These are phyloP conservation scores for Machimus atricapillus DNA, from an alignment of 2,888 invertebrate genomes.

Conservation along the genomic window DNA sequence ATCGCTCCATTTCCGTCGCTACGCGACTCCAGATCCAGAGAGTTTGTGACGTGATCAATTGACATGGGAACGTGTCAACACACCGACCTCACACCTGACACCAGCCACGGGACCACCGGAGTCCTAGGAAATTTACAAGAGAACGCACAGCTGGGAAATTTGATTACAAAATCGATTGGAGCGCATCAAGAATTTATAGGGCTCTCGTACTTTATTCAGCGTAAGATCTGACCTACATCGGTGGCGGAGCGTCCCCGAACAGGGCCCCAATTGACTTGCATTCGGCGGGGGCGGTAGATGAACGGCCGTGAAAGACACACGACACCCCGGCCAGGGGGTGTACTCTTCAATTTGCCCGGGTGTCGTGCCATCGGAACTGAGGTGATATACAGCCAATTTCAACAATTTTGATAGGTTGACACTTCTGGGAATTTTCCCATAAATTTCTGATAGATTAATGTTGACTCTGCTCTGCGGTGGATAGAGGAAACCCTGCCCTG, in stretches of 20 bases:
- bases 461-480: background rate
- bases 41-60: background rate
- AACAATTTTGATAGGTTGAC: conserved; percentile 19
- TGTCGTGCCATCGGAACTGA: background rate
- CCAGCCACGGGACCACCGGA: background rate
- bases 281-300: background rate
- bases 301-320: background rate
- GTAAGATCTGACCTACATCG: conserved; percentile 42
- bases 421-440: background rate
- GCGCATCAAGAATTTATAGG: conserved; percentile 41
- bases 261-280: conserved; percentile 6
- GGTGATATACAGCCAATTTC: conserved; percentile 7
- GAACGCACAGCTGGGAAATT: conserved; percentile 23
- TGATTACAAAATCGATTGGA: conserved; percentile 39
- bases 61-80: background rate
- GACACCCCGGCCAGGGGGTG: background rate
- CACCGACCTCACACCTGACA: background rate
- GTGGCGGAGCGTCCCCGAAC: background rate
- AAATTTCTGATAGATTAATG: conserved; percentile 4
- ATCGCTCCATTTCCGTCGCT: background rate
- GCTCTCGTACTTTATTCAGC: conserved; percentile 36
- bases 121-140: background rate
- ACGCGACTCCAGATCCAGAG: background rate
- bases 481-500: background rate
- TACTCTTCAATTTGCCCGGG: background rate